Evolutionary conservation across 92 coral and sea anemone genomes (phyloP).

Genomic region (Zoanthus gigantus): DNA sequence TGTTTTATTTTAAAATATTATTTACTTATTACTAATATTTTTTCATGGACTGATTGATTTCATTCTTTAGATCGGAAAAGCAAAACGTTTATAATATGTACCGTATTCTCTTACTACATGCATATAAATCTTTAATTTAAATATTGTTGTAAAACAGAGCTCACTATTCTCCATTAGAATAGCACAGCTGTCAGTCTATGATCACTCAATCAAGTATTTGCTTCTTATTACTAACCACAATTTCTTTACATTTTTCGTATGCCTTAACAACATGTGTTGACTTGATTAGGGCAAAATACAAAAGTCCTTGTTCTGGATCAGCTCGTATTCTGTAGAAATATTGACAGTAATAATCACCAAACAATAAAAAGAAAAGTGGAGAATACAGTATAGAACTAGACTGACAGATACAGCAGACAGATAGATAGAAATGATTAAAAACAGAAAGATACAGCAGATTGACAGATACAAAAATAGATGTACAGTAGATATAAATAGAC

Average conservation of each 20-base stretch:
- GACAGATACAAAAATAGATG: too few species aligned
- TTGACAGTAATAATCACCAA: not conserved
- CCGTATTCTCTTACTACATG: not conserved
- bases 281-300: slow-evolving; percentile 77
- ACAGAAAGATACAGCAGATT: too few species aligned
- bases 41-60: not conserved
- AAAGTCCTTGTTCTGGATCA: slow-evolving; percentile 78
- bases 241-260: slow-evolving; percentile 91
- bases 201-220: not conserved
- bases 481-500: too few species aligned
- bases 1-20: not conserved
- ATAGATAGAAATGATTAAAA: too few species aligned
- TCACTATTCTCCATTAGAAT: not conserved
- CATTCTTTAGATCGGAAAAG: not conserved
- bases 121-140: not conserved
- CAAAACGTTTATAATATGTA: not conserved
- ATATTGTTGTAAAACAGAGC: not conserved
- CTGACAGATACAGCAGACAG: too few species aligned
- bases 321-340: slow-evolving; percentile 76
- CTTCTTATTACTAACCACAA: slow-evolving; percentile 73
- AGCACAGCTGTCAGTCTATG: not conserved
- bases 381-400: not conserved
- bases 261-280: slow-evolving; percentile 96
- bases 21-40: not conserved
- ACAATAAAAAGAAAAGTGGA: not conserved